Conservation (phyloP, 2,113 vertebrate genomes). For the Micromys minutus region DNA sequence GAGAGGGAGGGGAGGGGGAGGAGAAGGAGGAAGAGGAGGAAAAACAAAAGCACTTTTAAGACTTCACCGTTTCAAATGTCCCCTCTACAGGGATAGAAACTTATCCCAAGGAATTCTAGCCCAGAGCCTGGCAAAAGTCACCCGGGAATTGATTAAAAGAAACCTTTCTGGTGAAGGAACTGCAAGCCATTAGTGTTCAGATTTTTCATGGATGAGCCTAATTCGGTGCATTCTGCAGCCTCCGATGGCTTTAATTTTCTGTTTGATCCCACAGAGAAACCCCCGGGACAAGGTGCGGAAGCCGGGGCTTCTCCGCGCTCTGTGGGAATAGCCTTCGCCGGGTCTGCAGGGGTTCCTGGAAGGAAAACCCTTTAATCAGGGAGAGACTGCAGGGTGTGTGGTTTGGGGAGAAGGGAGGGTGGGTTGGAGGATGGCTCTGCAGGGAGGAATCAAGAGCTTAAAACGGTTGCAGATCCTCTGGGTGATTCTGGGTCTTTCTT, state of each 20-base stretch:
- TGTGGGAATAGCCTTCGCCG: background rate
- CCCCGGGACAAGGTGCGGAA: background rate
- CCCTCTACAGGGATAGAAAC: conserved; percentile 36
- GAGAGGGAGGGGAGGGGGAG: rapidly evolving
- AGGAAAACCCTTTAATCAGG: background rate
- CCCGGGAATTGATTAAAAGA: conserved; percentile 68
- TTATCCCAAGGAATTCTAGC: conserved; percentile 53
- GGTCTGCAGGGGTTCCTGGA: background rate
- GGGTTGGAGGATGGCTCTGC: background rate
- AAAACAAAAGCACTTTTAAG: background rate
- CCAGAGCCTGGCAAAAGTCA: background rate
- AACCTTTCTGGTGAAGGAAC: conserved; percentile 42
- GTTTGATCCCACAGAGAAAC: conserved; percentile 21
- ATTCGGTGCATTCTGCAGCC: conserved; percentile 17
- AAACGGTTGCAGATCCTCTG: background rate
- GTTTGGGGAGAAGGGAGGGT: background rate
- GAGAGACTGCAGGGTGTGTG: background rate
- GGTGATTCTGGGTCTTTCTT: conserved; percentile 12
- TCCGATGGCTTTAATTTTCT: conserved; percentile 61
- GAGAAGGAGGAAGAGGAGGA: background rate
- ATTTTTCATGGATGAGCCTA: conserved; percentile 61
- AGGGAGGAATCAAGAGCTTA: background rate
- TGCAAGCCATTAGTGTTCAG: conserved; percentile 55
- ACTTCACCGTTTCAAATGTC: background rate
- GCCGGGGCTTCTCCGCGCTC: background rate